Evolutionary conservation across 2,888 invertebrate species (phyloP), one percentile per base, ranked within the genome.

Genomic region (Drosophila cyrtoloma): DNA sequence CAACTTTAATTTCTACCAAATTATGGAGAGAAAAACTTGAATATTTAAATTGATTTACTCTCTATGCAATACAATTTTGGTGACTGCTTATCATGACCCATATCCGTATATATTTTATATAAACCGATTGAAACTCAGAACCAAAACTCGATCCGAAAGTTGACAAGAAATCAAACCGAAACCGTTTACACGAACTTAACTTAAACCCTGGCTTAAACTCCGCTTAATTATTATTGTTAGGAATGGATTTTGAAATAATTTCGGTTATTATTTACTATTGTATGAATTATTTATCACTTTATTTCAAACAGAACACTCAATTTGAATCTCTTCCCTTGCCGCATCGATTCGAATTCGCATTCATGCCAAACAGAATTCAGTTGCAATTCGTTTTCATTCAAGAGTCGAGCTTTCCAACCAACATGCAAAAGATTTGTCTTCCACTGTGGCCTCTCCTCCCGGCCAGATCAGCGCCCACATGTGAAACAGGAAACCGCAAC

Each of bases 401-500:
- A 50, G 47, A 37, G 19, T 37, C 51, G 26, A 59, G 55, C 60
- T 76, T 67, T 61, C 16, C 52, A 58, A 62, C 47, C 76, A 47
- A 47, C 47, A 47, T 47, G 57, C 68, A 63, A 44, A 12, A 26
- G 39, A 75, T 59, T 67, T 52, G 55, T 47, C 63, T 77, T 53
- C 35, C 53, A 42, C 52, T 51, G 52, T n/a, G 53, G 44, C 62
- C 50, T 51, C 60, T 60, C 63, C 77, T 55, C 53, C 57, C 44
- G 75, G 32, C 59, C 51, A 63, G 35, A 55, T 64, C 55, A 44
- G 60, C 60, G 76, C 80, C 77, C 71, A 72, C 57, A 26, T 58
- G 28, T 63, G 67, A 52, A 58, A 75, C 75, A 59, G 79, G 79
- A 78, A 75, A 79, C 82, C 82, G 70, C 82, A 78, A 67, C 59